Percentiles rank a stretch among this genome's conserved stretches.
Evolutionary conservation across 2,888 invertebrate species (phyloP).

Genomic region (Tryphoninae sp.): DNA sequence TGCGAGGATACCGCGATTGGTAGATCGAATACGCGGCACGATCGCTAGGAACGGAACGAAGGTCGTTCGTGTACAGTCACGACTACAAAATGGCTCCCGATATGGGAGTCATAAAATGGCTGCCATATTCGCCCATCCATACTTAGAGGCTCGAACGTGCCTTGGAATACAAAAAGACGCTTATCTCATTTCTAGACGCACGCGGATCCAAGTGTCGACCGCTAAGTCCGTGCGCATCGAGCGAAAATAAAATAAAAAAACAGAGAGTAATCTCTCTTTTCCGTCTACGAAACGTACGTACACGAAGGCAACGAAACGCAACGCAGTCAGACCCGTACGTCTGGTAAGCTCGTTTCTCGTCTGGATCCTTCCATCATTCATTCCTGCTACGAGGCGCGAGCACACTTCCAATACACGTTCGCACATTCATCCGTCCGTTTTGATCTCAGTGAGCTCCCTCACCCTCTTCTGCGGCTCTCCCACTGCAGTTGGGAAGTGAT

Average conservation of each 20-base stretch:
- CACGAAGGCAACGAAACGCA: slow-evolving; percentile 25
- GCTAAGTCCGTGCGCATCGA: slow-evolving; percentile 18
- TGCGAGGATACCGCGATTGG: neutral
- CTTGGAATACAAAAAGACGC: neutral
- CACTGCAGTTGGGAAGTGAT: slow-evolving; percentile 31
- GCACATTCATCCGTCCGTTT: slow-evolving; percentile 30
- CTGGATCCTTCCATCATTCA: slow-evolving; percentile 42
- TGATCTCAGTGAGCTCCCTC: slow-evolving; percentile 37
- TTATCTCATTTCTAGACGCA: neutral
- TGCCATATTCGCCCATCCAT: neutral
- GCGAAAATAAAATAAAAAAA: slow-evolving; percentile 12
- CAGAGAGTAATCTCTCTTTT: slow-evolving; percentile 41
- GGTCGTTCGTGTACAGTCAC: neutral
- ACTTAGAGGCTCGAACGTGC: neutral
- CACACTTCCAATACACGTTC: neutral
- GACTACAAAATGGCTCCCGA: neutral
- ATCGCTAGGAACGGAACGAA: neutral
- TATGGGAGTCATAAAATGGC: neutral
- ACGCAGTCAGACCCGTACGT: slow-evolving; percentile 15
- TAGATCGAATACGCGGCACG: neutral
- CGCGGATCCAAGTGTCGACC: neutral
- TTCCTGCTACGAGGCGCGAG: slow-evolving; percentile 4
- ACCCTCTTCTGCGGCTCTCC: neutral
- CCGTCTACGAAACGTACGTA: slow-evolving; percentile 34
- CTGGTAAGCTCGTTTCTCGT: slow-evolving; percentile 32